Evolutionary conservation across 2,888 invertebrate genomes (phyloP).

Genomic region (Petrolisthes manimaculis): DNA sequence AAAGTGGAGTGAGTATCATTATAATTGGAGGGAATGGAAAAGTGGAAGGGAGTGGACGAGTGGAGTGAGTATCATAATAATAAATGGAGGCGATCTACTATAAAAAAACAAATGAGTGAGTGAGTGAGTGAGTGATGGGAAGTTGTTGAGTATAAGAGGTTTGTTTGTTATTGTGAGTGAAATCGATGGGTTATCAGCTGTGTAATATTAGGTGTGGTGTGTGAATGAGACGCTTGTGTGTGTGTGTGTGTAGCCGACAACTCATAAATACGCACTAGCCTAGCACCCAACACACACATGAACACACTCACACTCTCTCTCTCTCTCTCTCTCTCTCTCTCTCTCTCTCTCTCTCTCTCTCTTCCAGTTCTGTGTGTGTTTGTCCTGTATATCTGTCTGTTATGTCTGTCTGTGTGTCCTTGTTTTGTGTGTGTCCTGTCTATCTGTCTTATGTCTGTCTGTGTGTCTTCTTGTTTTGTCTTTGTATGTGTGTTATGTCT

Average conservation of each 20-base stretch:
- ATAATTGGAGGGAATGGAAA: background rate
- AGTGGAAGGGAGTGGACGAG: no score
- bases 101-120: background rate
- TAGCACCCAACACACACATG: background rate
- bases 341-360: conserved; percentile 11
- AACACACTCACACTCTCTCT: background rate
- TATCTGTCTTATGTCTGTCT: no score
- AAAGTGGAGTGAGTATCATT: background rate
- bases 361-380: background rate
- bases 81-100: background rate
- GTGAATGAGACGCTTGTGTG: background rate
- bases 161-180: no score
- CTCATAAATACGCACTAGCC: no score
- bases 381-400: no score
- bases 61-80: no score
- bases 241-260: conserved; percentile 9
- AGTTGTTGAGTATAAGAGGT: background rate
- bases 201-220: no score
- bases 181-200: no score
- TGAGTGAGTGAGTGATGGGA: background rate
- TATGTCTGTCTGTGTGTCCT: no score
- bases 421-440: no score
- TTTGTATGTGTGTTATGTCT: no score
- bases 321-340: conserved; percentile 18
- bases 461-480: no score